Conservation (phyloP, 1,140 invertebrate genomes). For the Aphis gossypii region DNA sequence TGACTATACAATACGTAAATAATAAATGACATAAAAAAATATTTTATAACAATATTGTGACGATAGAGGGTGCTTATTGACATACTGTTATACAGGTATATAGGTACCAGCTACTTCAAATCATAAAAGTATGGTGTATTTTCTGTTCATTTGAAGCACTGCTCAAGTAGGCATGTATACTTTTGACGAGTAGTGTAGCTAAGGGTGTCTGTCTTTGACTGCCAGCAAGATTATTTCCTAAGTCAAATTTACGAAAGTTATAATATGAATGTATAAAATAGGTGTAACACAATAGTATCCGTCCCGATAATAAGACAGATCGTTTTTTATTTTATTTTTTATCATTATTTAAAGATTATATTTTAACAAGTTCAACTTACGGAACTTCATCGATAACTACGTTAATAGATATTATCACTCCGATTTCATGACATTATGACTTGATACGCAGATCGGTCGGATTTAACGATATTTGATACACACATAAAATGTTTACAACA, state of each 20-base stretch:
- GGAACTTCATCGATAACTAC: not conserved
- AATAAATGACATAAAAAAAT: not conserved
- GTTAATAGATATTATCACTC: not conserved
- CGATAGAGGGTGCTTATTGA: not conserved
- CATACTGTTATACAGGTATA: not conserved
- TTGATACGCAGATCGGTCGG: too few species aligned
- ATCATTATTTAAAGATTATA: not conserved
- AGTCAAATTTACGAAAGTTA: not conserved
- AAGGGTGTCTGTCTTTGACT: too few species aligned
- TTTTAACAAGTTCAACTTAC: not conserved
- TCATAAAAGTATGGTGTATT: not conserved
- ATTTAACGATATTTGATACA: not conserved
- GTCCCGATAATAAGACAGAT: not conserved
- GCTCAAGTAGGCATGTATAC: not conserved
- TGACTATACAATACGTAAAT: not conserved
- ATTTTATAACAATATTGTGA: not conserved
- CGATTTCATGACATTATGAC: too few species aligned
- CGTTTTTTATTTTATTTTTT: not conserved
- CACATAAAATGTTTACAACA: not conserved
- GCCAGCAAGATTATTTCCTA: not conserved
- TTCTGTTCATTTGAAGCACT: not conserved
- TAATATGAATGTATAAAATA: not conserved
- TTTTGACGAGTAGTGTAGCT: not conserved
- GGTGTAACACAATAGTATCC: not conserved
- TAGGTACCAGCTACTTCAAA: not conserved